Percentiles rank a stretch among this genome's conserved stretches.
These are phyloP conservation scores for Triplophysa rosa DNA, from an alignment of 2,113 vertebrate species.

Conservation along the genomic window DNA sequence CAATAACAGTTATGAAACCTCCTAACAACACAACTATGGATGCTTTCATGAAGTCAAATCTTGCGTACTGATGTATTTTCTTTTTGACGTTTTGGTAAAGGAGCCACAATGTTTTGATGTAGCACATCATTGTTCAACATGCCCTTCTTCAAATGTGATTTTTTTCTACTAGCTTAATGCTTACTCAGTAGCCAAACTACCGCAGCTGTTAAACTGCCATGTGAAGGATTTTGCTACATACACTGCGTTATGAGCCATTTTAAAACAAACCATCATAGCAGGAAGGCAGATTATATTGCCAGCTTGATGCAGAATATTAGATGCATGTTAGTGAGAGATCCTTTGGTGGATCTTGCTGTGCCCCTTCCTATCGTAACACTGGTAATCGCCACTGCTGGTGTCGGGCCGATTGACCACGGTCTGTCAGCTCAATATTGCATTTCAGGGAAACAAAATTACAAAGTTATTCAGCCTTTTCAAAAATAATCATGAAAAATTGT, in stretches of 20 bases:
- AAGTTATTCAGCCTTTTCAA: conserved; percentile 70
- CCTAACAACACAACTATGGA: conserved; percentile 1
- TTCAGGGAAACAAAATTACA: conserved; percentile 78
- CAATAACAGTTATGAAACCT: conserved; percentile 22
- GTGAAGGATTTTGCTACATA: conserved; percentile 2
- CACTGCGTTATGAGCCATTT: background rate
- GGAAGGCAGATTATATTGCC: conserved; percentile 15
- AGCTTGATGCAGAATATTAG: conserved; percentile 6
- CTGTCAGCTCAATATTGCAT: conserved; percentile 56
- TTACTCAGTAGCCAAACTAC: background rate
- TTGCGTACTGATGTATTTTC: background rate
- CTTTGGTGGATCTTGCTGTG: conserved; percentile 13
- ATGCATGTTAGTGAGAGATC: background rate
- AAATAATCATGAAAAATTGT: conserved; percentile 69
- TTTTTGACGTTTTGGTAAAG: background rate
- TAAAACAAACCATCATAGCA: conserved; percentile 19
- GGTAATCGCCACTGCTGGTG: conserved; percentile 43
- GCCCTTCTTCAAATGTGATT: background rate
- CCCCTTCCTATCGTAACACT: conserved; percentile 18
- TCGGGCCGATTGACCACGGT: conserved; percentile 39
- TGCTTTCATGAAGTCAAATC: background rate
- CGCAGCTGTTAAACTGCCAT: conserved; percentile 1
- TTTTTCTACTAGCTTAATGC: background rate
- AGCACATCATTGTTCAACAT: background rate
- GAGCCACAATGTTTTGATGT: background rate